A percentile compares a stretch with the other conserved stretches of the same genome.
Conservation (phyloP, 2,797 vertebrate species). For the Trachops cirrhosus region DNA sequence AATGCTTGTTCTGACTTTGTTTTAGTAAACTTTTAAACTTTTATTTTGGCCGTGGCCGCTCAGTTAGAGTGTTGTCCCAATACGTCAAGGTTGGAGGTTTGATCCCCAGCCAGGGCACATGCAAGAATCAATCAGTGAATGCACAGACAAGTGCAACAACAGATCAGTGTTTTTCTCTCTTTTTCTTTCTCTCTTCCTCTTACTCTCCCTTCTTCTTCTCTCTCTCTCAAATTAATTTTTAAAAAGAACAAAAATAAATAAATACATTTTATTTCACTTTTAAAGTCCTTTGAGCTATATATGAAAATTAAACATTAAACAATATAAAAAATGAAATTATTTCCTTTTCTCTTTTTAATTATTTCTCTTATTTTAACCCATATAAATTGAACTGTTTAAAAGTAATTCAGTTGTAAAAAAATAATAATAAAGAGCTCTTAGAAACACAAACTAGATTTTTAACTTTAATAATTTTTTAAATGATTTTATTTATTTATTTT, state of each 20-base stretch:
- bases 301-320: not conserved
- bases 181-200: too few relatives aligned
- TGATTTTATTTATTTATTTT: too few relatives aligned
- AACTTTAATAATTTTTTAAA: not conserved
- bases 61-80: not conserved
- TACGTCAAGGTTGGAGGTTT: not conserved
- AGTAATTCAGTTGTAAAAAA: not conserved
- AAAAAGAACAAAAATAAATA: not conserved
- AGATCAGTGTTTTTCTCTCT: not conserved
- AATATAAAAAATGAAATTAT: slow-evolving; percentile 6
- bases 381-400: not conserved
- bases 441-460: slow-evolving; percentile 39
- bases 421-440: not conserved
- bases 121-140: not conserved
- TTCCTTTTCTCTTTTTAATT: not conserved
- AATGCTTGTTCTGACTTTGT: slow-evolving; percentile 28
- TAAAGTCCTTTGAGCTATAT: not conserved
- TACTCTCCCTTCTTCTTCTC: not conserved
- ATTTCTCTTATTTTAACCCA: slow-evolving; percentile 5
- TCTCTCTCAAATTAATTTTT: not conserved
- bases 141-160: not conserved
- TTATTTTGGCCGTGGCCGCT: not conserved
- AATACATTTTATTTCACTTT: not conserved
- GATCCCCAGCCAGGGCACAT: not conserved
- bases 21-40: slow-evolving; percentile 33